A percentile compares a stretch with the other conserved stretches of the same genome.
These are phyloP conservation scores for Syritta pipiens DNA, from an alignment of 2,888 invertebrate genomes.

Conservation along the genomic window DNA sequence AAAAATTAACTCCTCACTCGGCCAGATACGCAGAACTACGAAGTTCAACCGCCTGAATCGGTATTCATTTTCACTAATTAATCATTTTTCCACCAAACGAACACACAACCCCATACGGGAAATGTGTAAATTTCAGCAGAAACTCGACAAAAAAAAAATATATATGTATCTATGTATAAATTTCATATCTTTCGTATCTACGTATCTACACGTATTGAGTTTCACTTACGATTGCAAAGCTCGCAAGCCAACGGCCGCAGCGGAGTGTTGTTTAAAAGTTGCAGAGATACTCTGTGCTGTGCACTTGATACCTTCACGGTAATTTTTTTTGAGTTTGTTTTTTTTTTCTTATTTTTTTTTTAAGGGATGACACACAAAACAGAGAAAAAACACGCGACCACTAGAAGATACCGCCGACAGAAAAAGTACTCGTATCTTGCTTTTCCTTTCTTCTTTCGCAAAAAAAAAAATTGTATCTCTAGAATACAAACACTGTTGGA, in stretches of 20 bases:
- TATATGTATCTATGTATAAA: background rate
- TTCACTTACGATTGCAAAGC: slow-evolving; percentile 59
- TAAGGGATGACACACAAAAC: no score
- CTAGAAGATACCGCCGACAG: slow-evolving; percentile 3
- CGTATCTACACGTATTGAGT: slow-evolving; percentile 28
- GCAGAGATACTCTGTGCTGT: no score
- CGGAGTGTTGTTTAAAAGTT: slow-evolving; percentile 21
- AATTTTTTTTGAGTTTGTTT: no score
- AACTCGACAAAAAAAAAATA: background rate
- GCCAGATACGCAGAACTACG: no score
- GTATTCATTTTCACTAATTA: slow-evolving; percentile 15
- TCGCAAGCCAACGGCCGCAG: slow-evolving; percentile 48
- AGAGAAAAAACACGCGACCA: slow-evolving; percentile 18
- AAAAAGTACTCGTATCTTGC: slow-evolving; percentile 5
- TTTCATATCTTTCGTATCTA: background rate
- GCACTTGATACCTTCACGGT: no score
- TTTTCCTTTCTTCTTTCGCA: slow-evolving; percentile 21
- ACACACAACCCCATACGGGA: slow-evolving; percentile 7
- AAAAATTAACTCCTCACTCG: background rate
- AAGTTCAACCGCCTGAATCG: no score
- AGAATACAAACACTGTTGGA: slow-evolving; percentile 44
- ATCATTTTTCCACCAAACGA: slow-evolving; percentile 20
- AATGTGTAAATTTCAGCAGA: slow-evolving; percentile 23
- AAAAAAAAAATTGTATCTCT: slow-evolving; percentile 48
- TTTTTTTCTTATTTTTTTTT: slow-evolving; percentile 7